Conservation (phyloP, 1,140 invertebrate species). For the Drosophila athabasca region DNA sequence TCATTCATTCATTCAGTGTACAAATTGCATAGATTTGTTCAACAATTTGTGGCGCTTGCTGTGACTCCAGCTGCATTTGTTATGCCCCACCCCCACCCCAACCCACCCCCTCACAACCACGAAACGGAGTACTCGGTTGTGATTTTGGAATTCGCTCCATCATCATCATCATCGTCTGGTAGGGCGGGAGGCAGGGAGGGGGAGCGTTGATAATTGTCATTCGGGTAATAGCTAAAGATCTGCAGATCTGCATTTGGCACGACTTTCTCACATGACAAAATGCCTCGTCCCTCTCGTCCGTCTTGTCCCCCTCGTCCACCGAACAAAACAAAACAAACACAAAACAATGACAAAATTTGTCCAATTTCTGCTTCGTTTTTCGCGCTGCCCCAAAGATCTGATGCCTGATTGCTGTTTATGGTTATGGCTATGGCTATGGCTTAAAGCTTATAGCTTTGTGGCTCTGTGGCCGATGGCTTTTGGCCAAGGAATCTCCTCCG, state of each 20-base stretch:
- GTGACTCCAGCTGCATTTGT: slow-evolving; percentile 11
- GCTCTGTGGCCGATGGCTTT: slow-evolving; percentile 14
- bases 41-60: slow-evolving; percentile 21
- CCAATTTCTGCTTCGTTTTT: slow-evolving; percentile 31
- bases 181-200: not conserved
- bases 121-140: not conserved
- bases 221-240: slow-evolving; percentile 52
- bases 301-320: too few species aligned
- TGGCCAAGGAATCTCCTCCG: slow-evolving; percentile 33
- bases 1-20: slow-evolving; percentile 11
- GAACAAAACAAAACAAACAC: slow-evolving; percentile 8
- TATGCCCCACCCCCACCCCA: not conserved
- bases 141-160: slow-evolving; percentile 30
- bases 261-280: slow-evolving; percentile 74
- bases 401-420: slow-evolving; percentile 68
- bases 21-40: slow-evolving; percentile 47
- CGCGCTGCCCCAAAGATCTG: slow-evolving; percentile 46
- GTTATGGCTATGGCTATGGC: slow-evolving; percentile 47
- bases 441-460: not conserved
- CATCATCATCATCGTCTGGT: slow-evolving; percentile 7
- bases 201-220: slow-evolving; percentile 37
- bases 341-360: slow-evolving; percentile 60
- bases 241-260: slow-evolving; percentile 72
- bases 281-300: not conserved
- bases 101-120: too few species aligned